These are phyloP conservation scores for Scopus umbretta DNA, from an alignment of 2,113 vertebrate species.

Conservation along the genomic window DNA sequence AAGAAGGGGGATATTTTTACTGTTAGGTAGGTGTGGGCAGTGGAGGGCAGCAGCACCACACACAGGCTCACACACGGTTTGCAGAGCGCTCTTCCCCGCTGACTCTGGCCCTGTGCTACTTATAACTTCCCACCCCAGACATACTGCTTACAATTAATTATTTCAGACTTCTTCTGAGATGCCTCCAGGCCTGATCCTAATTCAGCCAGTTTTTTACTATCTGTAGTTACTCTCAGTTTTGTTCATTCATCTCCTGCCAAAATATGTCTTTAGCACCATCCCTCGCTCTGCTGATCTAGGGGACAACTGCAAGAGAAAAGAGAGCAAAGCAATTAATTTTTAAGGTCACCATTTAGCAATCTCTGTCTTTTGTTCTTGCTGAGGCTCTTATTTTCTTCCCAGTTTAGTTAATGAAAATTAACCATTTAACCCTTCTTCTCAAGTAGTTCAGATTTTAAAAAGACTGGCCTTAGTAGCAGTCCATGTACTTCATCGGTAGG, in stretches of 20 bases:
- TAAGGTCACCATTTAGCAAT: neutral
- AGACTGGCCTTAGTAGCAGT: neutral
- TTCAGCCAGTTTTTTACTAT: neutral
- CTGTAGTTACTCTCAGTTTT: neutral
- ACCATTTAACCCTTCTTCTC: neutral
- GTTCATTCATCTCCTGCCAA: neutral
- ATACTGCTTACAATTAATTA: neutral
- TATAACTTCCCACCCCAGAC: neutral
- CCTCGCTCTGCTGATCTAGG: neutral
- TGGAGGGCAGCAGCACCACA: neutral
- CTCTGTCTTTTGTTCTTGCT: neutral
- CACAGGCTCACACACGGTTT: rapidly evolving
- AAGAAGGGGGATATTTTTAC: neutral
- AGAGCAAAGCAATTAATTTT: neutral
- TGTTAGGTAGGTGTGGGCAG: neutral
- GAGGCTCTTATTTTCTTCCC: neutral
- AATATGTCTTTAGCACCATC: neutral
- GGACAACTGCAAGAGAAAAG: neutral
- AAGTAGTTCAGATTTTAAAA: neutral
- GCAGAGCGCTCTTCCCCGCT: neutral
- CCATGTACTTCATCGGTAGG: neutral
- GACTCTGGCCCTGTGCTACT: neutral
- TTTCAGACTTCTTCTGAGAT: neutral
- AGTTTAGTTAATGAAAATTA: neutral
- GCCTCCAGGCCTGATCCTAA: neutral